Evolutionary conservation across 2,888 invertebrate species (phyloP).

Genomic region (Papilio protenor): DNA sequence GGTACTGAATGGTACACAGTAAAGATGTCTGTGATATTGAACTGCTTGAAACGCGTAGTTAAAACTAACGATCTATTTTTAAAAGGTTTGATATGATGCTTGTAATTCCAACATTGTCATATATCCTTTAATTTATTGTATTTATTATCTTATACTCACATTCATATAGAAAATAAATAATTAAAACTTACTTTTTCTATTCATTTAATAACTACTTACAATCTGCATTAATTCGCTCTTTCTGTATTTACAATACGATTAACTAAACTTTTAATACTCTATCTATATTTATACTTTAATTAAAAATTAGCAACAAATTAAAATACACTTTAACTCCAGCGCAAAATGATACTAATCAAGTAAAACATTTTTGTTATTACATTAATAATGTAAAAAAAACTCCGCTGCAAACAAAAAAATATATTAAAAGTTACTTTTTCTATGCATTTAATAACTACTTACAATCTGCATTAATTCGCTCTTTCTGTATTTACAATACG

Average conservation of each 20-base stretch:
- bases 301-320: too few species aligned
- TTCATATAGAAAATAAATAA: too few species aligned
- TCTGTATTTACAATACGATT: neutral
- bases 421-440: neutral
- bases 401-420: neutral
- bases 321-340: neutral
- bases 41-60: constrained; percentile 8
- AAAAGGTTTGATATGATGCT: neutral
- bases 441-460: neutral
- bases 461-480: too few species aligned
- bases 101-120: neutral
- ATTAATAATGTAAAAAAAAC: neutral
- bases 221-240: neutral
- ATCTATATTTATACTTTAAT: too few species aligned
- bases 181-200: neutral
- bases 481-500: neutral
- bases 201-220: too few species aligned
- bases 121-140: neutral
- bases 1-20: constrained; percentile 21
- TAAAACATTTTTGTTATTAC: constrained; percentile 2
- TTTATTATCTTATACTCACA: neutral
- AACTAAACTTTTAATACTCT: neutral
- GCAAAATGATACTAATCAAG: neutral
- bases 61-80: neutral
- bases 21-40: neutral